Evolutionary conservation across 2,113 vertebrate genomes (phyloP).

Genomic region (Solea senegalensis): DNA sequence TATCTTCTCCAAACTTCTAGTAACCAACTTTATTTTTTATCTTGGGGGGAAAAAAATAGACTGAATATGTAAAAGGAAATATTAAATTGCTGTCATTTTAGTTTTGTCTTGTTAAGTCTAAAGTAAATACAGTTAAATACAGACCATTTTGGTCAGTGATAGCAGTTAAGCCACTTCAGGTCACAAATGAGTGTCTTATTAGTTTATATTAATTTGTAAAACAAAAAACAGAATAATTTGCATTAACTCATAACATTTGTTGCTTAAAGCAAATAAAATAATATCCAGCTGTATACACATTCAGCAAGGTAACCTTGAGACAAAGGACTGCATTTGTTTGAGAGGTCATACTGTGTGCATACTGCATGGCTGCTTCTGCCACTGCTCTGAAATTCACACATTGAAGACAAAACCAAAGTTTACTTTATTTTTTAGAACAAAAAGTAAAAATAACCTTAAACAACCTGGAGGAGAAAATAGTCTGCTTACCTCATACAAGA

Average conservation of each 20-base stretch:
- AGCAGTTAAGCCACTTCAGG: not conserved
- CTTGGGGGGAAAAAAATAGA: no score
- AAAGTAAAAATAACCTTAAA: conserved; percentile 4
- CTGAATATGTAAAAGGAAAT: no score
- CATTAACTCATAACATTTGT: not conserved
- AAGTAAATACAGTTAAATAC: no score
- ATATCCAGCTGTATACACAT: conserved; percentile 2
- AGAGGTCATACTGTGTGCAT: conserved; percentile 39
- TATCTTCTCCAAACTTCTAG: conserved; percentile 9
- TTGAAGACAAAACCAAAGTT: conserved; percentile 38
- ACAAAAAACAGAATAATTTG: not conserved
- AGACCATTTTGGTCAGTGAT: not conserved
- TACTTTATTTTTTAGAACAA: conserved; percentile 34
- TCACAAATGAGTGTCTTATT: no score
- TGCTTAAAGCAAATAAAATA: not conserved
- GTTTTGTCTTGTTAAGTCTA: no score
- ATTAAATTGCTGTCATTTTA: no score
- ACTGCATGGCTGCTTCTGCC: conserved; percentile 1
- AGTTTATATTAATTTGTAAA: no score
- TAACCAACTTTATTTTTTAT: no score
- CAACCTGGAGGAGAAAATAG: conserved; percentile 33
- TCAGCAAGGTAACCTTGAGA: conserved; percentile 37
- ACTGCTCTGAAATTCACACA: conserved; percentile 19
- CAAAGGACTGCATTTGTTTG: conserved; percentile 27
- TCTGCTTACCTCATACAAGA: conserved; percentile 7